Percentiles rank a stretch among this genome's conserved stretches.
These are phyloP conservation scores for Mallotus villosus DNA, from an alignment of 2,797 vertebrate genomes.

Conservation along the genomic window DNA sequence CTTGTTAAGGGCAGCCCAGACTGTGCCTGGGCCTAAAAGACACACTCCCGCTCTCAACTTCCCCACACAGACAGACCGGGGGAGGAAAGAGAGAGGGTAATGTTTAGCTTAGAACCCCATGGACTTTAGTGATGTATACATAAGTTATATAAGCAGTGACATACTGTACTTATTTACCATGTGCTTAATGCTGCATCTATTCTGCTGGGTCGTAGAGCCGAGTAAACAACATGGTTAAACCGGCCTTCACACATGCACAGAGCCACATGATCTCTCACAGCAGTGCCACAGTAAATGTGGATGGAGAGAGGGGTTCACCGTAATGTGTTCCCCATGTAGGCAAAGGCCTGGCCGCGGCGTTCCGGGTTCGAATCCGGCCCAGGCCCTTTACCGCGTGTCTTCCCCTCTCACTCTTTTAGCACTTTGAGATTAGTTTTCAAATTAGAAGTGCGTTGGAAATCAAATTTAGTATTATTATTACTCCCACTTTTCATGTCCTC, in stretches of 20 bases:
- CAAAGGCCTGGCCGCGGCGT: too few species aligned
- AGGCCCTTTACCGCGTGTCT: too few species aligned
- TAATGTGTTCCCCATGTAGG: too few species aligned
- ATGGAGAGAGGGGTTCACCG: too few species aligned
- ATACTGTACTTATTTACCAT: constrained; percentile 3
- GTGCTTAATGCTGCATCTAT: neutral
- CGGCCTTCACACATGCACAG: neutral
- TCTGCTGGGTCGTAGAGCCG: neutral
- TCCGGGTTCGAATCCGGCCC: too few species aligned
- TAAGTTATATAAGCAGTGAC: constrained; percentile 9
- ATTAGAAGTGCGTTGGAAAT: too few species aligned
- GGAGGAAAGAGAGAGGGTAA: neutral
- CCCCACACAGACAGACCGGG: neutral
- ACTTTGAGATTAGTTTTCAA: too few species aligned
- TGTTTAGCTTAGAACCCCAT: constrained; percentile 9
- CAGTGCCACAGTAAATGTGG: too few species aligned
- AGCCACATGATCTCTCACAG: too few species aligned
- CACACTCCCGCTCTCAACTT: constrained; percentile 10
- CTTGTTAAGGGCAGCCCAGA: constrained; percentile 50
- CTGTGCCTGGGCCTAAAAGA: constrained; percentile 28
- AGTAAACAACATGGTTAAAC: neutral
- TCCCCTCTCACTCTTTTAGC: too few species aligned
- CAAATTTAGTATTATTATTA: too few species aligned
- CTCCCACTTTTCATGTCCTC: too few species aligned
- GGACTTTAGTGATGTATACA: neutral